These are phyloP conservation scores for Poecilobothrus nobilitatus DNA, from an alignment of 2,888 invertebrate genomes.

Conservation along the genomic window DNA sequence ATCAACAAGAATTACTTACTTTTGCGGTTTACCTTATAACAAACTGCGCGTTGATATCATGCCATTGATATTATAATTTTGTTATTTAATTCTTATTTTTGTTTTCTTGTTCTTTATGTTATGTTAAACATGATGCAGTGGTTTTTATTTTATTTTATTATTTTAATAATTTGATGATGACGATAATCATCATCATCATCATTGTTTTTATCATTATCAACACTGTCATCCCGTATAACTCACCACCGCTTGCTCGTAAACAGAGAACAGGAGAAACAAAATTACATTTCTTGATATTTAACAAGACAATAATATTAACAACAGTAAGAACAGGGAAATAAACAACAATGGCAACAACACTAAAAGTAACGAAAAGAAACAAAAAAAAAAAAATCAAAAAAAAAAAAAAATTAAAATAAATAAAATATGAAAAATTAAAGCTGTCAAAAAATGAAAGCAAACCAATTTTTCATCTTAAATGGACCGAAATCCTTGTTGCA, in stretches of 20 bases:
- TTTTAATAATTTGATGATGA: not conserved
- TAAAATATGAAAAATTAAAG: not conserved
- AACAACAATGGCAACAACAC: not conserved
- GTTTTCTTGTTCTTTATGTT: too few species aligned
- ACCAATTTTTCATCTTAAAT: conserved; percentile 9
- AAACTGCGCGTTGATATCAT: not conserved
- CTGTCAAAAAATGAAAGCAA: conserved; percentile 8
- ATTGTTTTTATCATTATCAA: too few species aligned
- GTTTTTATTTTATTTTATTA: not conserved
- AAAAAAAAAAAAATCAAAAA: not conserved
- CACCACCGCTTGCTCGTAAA: too few species aligned
- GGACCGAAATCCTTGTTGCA: conserved; percentile 8
- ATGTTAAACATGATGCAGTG: not conserved
- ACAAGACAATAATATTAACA: not conserved
- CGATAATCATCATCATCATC: too few species aligned
- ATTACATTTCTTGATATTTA: not conserved
- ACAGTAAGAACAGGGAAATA: too few species aligned
- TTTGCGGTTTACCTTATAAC: not conserved
- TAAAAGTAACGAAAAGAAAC: not conserved
- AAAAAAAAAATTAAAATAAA: not conserved
- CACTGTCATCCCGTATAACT: too few species aligned
- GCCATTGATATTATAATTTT: not conserved
- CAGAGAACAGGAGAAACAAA: not conserved
- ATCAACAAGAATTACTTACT: not conserved
- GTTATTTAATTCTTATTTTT: not conserved